phyloP scores from a whole-genome alignment of 2,888 invertebrate species.

The Pterostichus niger region DNA sequence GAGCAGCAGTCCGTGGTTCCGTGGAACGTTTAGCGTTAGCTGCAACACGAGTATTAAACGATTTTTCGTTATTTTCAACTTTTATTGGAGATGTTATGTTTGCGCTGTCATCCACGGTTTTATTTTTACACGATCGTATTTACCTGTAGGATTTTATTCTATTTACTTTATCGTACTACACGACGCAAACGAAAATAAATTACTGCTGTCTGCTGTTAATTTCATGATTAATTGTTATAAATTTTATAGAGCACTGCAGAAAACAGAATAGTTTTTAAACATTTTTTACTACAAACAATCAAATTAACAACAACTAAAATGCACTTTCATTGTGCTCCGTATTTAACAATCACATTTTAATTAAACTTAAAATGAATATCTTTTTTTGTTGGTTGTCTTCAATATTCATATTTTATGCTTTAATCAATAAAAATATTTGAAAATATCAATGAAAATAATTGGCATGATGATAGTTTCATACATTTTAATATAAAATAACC shows the following conservation, averaged over 20 bases:
- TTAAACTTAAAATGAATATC: background rate
- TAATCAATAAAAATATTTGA: no score
- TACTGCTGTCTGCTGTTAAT: slow-evolving; percentile 5
- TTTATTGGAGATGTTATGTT: slow-evolving; percentile 57
- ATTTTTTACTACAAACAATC: no score
- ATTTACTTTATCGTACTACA: slow-evolving; percentile 29
- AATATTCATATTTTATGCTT: no score
- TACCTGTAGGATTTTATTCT: slow-evolving; percentile 48
- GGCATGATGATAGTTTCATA: slow-evolving; percentile 28
- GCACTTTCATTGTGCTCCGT: no score
- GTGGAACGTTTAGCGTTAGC: background rate
- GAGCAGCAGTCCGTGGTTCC: background rate
- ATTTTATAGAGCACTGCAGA: no score
- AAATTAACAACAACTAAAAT: no score
- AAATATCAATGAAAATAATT: slow-evolving; percentile 12
- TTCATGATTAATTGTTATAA: background rate
- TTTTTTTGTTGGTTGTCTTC: no score
- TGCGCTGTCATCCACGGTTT: slow-evolving; percentile 29
- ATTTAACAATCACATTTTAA: no score
- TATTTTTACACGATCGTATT: slow-evolving; percentile 3
- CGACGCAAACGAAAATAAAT: slow-evolving; percentile 8
- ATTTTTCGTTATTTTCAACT: slow-evolving; percentile 55
- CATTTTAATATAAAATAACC: slow-evolving; percentile 40
- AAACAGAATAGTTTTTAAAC: no score
- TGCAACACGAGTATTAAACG: slow-evolving; percentile 44